phyloP scores from a whole-genome alignment of 2,888 invertebrate species.

The Mayetiola destructor region DNA sequence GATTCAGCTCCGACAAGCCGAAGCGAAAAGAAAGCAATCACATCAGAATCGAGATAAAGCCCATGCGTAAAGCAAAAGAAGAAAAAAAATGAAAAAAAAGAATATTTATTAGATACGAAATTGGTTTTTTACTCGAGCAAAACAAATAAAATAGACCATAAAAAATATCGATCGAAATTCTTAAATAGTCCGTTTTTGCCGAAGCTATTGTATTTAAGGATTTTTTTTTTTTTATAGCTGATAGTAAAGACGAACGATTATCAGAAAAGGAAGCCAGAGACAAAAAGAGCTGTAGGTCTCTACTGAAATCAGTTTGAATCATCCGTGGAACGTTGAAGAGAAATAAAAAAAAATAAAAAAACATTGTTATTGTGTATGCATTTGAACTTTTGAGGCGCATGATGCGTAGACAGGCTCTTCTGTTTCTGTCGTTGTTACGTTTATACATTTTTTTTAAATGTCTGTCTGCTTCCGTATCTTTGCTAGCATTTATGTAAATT shows the following conservation, averaged over 20 bases:
- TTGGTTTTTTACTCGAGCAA: constrained; percentile 8
- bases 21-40: not conserved
- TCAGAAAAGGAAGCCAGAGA: too few relatives aligned
- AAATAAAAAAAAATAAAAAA: too few relatives aligned
- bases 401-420: too few relatives aligned
- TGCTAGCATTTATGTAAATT: constrained; percentile 9
- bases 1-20: not conserved
- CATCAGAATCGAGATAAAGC: not conserved
- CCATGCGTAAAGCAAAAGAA: not conserved
- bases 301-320: not conserved
- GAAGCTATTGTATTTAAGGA: not conserved
- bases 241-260: too few relatives aligned
- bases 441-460: not conserved
- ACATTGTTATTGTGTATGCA: too few relatives aligned
- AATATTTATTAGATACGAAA: constrained; percentile 6
- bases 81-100: not conserved
- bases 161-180: constrained; percentile 12
- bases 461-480: not conserved
- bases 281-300: constrained; percentile 3
- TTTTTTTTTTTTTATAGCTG: not conserved
- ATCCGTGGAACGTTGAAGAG: too few relatives aligned
- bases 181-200: not conserved
- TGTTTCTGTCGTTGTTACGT: not conserved
- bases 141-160: constrained; percentile 11
- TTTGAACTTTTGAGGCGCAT: too few relatives aligned